Evolutionary conservation across 2,888 invertebrate species (phyloP).

Genomic region (Apodemia mormo): DNA sequence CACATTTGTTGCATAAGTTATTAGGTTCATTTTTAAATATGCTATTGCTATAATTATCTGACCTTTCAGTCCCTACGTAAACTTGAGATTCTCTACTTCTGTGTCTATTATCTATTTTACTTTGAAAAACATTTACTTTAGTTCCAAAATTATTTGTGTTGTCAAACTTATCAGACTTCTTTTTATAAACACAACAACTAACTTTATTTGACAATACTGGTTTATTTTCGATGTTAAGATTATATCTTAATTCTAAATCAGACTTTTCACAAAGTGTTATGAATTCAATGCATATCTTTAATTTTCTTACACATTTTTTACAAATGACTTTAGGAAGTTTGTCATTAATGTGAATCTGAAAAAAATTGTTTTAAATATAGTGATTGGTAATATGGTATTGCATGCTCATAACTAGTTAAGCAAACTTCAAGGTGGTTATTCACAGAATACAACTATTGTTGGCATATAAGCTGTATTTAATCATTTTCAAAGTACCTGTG

Average conservation of each 20-base stretch:
- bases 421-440: too few relatives aligned
- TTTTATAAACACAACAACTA: conserved; percentile 17
- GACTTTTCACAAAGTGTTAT: conserved; percentile 56
- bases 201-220: conserved; percentile 24
- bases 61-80: background rate
- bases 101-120: background rate
- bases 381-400: too few relatives aligned
- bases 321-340: conserved; percentile 63
- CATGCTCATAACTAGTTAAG: too few relatives aligned
- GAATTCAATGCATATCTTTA: conserved; percentile 60
- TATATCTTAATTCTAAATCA: conserved; percentile 51
- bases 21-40: background rate
- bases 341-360: conserved; percentile 62
- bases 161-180: conserved; percentile 14
- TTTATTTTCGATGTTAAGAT: conserved; percentile 41
- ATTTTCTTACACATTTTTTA: conserved; percentile 50
- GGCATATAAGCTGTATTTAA: too few relatives aligned
- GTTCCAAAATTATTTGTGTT: conserved; percentile 17
- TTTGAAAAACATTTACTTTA: background rate
- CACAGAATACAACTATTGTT: too few relatives aligned
- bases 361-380: conserved; percentile 30
- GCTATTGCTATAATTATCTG: background rate
- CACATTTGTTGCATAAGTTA: background rate
- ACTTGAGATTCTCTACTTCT: background rate
- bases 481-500: too few relatives aligned